A percentile compares a stretch with the other conserved stretches of the same genome.
Conservation (phyloP, 2,113 vertebrate genomes). For the Poeciliopsis prolifica region DNA sequence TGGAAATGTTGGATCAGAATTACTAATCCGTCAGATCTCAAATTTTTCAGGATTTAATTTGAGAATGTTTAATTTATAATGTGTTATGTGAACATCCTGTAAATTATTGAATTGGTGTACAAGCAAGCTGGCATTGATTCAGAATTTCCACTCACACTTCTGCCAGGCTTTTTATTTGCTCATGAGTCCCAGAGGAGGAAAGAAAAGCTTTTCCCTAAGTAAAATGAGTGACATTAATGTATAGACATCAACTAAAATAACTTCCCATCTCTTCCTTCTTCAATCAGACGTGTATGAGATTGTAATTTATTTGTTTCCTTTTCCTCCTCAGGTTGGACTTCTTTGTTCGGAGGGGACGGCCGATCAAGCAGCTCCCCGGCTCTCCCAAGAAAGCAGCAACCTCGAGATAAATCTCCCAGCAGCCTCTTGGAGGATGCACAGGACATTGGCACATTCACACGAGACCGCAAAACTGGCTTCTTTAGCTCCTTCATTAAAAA, state of each 20-base stretch:
- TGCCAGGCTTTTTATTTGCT: slow-evolving; percentile 14
- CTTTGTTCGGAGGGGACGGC: slow-evolving; percentile 69
- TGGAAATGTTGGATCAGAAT: background rate
- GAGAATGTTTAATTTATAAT: background rate
- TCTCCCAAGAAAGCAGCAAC: slow-evolving; percentile 93
- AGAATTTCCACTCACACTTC: slow-evolving; percentile 9
- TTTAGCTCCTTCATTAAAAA: slow-evolving; percentile 99
- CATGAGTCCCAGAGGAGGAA: slow-evolving; percentile 24
- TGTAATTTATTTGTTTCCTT: slow-evolving; percentile 39
- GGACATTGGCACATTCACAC: slow-evolving; percentile 91
- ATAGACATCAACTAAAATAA: background rate
- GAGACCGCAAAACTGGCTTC: slow-evolving; percentile 96
- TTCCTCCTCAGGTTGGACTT: slow-evolving; percentile 83
- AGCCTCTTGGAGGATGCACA: slow-evolving; percentile 90
- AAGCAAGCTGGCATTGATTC: background rate
- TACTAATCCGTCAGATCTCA: background rate
- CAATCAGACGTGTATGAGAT: slow-evolving; percentile 8
- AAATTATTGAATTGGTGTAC: slow-evolving; percentile 6
- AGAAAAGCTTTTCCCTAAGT: slow-evolving; percentile 16
- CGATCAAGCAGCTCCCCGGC: slow-evolving; percentile 88
- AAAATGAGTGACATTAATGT: slow-evolving; percentile 27
- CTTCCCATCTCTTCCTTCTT: background rate
- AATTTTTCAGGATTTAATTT: background rate
- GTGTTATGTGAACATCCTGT: slow-evolving; percentile 26
- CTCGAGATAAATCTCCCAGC: slow-evolving; percentile 93